Evolutionary conservation across 2,888 invertebrate species (phyloP), one percentile per base, ranked within the genome.

Genomic region (Myopa testacea): DNA sequence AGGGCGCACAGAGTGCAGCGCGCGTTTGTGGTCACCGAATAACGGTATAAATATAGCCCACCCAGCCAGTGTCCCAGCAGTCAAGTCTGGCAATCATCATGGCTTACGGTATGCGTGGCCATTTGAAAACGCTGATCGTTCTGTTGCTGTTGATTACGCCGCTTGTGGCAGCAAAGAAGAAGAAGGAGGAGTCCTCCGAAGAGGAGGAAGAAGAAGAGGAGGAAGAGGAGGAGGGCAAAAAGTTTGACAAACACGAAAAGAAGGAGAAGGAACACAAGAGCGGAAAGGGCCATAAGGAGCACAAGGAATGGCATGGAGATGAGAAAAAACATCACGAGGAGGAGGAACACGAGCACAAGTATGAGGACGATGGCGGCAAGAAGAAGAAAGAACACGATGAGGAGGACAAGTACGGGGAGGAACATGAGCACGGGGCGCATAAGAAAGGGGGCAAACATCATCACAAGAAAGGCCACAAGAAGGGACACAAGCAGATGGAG

Each of bases 381-480:
- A 94, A 95, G 88, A 95, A 95, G 87, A 93, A 94, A 76, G 94
- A 95, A 84, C 94, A 94, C 87, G 94, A 94, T 83, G 94, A 94
- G 86, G 93, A 93, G 80, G 93, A 93, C 50, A 93, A 94, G 83
- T 92, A 94, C 85, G 94, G 93, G 0, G 93, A 94, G 80, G 95
- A 95, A 84, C 94, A 95, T 85, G 94, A 94, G 80, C 92, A 92
- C 45, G 95, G 93, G 3, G 93, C 95, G 81, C 94, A 93, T 19
- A 94, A 94, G 86, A 95, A 95, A 85, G 95, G 93, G 1, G 94
- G 93, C 2, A 95, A 95, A 85, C 94, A 93, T 86, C 94, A 94
- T 5, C 94, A 95, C 84, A 95, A 95, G 86, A 95, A 95, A 84
- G 95, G 95, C 1, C 95, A 95, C 89, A 95, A 95, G 84, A 95